phyloP scores from a whole-genome alignment of 64 coral and sea anemone genomes.

The Dendrophyllia cribrosa region DNA sequence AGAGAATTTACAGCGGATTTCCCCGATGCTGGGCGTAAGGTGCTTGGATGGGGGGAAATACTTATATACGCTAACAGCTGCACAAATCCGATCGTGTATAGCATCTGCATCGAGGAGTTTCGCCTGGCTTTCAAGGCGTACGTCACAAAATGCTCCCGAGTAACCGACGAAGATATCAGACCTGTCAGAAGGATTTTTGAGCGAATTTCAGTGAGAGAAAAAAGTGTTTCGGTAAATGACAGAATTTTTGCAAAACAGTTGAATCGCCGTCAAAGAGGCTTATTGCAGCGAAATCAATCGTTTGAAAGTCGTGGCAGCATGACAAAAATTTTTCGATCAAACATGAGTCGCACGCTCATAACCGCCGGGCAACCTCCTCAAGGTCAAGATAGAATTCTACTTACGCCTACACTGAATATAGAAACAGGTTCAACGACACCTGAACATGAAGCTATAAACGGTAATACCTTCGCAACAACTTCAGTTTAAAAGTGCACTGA shows the following conservation, averaged over 20 bases:
- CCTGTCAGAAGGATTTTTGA: slow-evolving; percentile 89
- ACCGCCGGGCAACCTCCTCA: not conserved
- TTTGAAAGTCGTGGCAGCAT: slow-evolving; percentile 1
- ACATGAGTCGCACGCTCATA: not conserved
- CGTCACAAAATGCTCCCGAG: slow-evolving; percentile 90
- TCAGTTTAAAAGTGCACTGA: not conserved
- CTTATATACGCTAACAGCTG: slow-evolving; percentile 91
- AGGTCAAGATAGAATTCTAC: not conserved
- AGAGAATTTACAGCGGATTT: slow-evolving; percentile 68
- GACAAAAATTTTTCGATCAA: not conserved
- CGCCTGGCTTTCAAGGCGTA: slow-evolving; percentile 87
- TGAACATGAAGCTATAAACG: not conserved
- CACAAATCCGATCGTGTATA: slow-evolving; percentile 91
- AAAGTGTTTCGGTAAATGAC: slow-evolving; percentile 48
- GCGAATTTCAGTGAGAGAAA: slow-evolving; percentile 75
- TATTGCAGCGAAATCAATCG: slow-evolving; percentile 29
- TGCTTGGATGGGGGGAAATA: slow-evolving; percentile 83
- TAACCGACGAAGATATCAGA: slow-evolving; percentile 81
- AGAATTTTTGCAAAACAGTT: slow-evolving; percentile 62
- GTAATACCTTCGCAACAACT: not conserved
- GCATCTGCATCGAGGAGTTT: slow-evolving; percentile 95
- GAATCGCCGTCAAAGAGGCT: slow-evolving; percentile 17
- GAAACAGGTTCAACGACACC: not conserved
- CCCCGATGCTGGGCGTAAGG: slow-evolving; percentile 24
- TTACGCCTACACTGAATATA: not conserved